Evolutionary conservation across 2,113 vertebrate species (phyloP).

Genomic region (Brachionichthys hirsutus): DNA sequence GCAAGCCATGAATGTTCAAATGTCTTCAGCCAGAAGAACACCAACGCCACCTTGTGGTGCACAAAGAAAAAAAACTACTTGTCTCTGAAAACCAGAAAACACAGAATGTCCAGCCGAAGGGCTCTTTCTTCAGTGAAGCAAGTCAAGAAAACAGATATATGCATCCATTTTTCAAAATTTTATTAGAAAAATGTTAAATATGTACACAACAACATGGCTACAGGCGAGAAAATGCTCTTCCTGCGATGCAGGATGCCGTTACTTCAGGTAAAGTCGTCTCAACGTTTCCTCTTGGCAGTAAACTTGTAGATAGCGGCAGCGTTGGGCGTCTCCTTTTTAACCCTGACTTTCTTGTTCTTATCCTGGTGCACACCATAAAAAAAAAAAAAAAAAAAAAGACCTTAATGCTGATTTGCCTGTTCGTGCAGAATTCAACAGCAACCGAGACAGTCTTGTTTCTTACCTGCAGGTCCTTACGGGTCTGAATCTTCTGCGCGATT

Average conservation of each 20-base stretch:
- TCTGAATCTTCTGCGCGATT: constrained; percentile 93
- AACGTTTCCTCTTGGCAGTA: constrained; percentile 87
- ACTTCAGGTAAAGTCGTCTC: constrained; percentile 34
- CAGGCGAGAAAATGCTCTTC: neutral
- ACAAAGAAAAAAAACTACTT: neutral
- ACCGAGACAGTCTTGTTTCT: constrained; percentile 17
- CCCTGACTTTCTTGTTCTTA: constrained; percentile 88
- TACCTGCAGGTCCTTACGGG: constrained; percentile 91
- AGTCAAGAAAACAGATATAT: neutral
- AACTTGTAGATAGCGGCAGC: constrained; percentile 93
- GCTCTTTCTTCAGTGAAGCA: neutral
- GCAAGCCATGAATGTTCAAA: neutral
- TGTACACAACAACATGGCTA: constrained; percentile 32
- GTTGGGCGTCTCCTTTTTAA: constrained; percentile 84
- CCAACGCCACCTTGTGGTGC: constrained; percentile 74
- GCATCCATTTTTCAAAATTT: constrained; percentile 3
- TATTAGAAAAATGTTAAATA: constrained; percentile 51
- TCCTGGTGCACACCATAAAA: constrained; percentile 76
- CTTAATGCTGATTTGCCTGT: neutral
- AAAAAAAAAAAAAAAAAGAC: constrained; percentile 28
- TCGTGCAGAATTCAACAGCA: neutral
- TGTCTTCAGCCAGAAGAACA: constrained; percentile 38
- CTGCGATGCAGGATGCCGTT: constrained; percentile 3
- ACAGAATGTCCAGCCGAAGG: neutral
- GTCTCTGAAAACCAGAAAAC: neutral